Evolutionary conservation across 2,888 invertebrate species (phyloP).

Genomic region (Nomada fucata): DNA sequence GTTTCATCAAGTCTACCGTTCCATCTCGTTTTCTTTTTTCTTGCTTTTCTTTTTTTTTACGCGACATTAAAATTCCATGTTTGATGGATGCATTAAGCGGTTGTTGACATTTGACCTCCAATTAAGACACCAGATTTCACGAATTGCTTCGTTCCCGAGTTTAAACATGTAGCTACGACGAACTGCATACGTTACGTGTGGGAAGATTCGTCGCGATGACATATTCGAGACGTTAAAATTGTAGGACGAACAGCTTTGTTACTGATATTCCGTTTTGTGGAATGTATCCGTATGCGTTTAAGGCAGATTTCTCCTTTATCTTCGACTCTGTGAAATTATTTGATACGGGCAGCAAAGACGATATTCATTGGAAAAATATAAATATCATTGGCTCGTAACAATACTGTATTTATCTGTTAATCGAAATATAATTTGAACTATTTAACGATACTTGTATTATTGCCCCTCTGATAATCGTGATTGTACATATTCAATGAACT

Average conservation of each 20-base stretch:
- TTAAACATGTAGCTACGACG: not conserved
- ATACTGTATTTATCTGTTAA: not conserved
- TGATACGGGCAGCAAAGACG: not conserved
- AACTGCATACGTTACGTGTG: not conserved
- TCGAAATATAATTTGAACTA: not conserved
- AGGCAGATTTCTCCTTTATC: not conserved
- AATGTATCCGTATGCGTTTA: not conserved
- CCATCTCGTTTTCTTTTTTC: not conserved
- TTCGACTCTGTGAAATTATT: not conserved
- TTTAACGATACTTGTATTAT: not conserved
- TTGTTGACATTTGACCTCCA: slow-evolving; percentile 73
- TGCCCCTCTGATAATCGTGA: no score
- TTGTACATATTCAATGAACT: not conserved
- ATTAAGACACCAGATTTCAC: slow-evolving; percentile 50
- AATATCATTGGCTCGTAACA: not conserved
- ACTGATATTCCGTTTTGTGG: not conserved
- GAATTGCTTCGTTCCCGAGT: slow-evolving; percentile 17
- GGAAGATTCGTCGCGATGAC: not conserved
- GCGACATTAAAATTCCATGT: slow-evolving; percentile 22
- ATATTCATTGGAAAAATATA: not conserved
- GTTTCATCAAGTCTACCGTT: not conserved
- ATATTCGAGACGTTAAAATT: not conserved
- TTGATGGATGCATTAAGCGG: slow-evolving; percentile 59
- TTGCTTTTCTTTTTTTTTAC: not conserved
- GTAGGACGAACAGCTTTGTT: not conserved